Conservation (phyloP, 2,113 vertebrate species). For the Sterrhoptilus dennistouni region DNA sequence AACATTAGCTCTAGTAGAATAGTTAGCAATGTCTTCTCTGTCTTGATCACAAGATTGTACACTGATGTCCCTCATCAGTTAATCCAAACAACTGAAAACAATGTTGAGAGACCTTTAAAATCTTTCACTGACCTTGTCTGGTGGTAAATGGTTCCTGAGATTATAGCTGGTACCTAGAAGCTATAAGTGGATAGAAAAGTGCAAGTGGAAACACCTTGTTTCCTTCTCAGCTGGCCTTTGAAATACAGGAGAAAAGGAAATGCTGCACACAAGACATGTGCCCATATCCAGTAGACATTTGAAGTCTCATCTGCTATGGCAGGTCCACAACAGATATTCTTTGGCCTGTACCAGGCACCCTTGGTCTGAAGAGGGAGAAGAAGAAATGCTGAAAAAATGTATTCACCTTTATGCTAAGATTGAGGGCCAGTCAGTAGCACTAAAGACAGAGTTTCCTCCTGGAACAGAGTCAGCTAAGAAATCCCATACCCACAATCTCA, state of each 20-base stretch:
- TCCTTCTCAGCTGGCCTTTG: background rate
- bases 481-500: background rate
- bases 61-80: background rate
- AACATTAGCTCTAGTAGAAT: background rate
- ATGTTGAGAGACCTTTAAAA: background rate
- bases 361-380: background rate
- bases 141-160: background rate
- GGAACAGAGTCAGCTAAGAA: background rate
- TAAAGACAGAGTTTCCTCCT: background rate
- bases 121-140: background rate
- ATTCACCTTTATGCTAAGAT: background rate
- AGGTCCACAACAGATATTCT: background rate
- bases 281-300: background rate
- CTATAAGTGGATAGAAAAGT: background rate
- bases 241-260: background rate
- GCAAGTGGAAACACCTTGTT: background rate
- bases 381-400: background rate
- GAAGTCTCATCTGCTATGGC: background rate
- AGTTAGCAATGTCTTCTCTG: background rate
- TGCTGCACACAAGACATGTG: accelerated
- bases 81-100: background rate
- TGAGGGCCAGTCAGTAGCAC: background rate
- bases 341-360: background rate
- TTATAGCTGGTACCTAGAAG: background rate
- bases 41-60: background rate